phyloP scores from a whole-genome alignment of 92 coral and sea anemone genomes.

The Epizoanthus illoricatus region DNA sequence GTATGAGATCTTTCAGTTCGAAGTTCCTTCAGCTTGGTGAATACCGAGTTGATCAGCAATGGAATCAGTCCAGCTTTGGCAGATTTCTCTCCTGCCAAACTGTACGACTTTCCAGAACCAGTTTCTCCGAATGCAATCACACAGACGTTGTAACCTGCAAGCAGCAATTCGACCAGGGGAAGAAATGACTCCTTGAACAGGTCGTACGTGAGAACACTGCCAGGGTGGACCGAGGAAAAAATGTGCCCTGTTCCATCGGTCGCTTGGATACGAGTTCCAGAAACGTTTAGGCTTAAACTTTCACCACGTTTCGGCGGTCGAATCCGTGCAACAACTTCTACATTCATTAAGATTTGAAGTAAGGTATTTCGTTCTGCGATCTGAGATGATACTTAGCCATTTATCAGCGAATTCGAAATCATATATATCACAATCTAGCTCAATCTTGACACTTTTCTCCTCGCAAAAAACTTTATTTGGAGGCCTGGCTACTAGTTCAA shows the following conservation, averaged over 20 bases:
- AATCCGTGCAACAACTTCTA: slow-evolving; percentile 82
- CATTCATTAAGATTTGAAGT: slow-evolving; percentile 52
- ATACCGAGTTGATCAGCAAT: slow-evolving; percentile 71
- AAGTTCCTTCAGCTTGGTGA: slow-evolving; percentile 56
- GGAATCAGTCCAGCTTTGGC: slow-evolving; percentile 81
- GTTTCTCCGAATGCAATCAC: slow-evolving; percentile 74
- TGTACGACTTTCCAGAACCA: slow-evolving; percentile 80
- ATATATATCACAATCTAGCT: too few relatives aligned
- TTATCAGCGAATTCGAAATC: too few relatives aligned
- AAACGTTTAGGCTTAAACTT: slow-evolving; percentile 51
- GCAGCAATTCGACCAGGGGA: slow-evolving; percentile 62
- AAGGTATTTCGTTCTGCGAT: neutral
- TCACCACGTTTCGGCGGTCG: slow-evolving; percentile 79
- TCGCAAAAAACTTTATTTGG: too few relatives aligned
- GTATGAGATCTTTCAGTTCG: slow-evolving; percentile 37
- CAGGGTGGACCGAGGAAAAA: slow-evolving; percentile 68
- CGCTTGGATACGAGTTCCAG: slow-evolving; percentile 79
- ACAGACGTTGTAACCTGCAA: slow-evolving; percentile 82
- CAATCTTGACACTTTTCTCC: too few relatives aligned
- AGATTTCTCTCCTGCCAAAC: slow-evolving; percentile 79
- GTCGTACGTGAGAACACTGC: slow-evolving; percentile 60
- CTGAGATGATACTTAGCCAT: too few relatives aligned
- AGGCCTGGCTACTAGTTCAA: neutral
- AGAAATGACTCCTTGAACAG: slow-evolving; percentile 68
- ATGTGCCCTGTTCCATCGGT: slow-evolving; percentile 67